phyloP scores from a whole-genome alignment of 1,140 invertebrate species.

The Eubasilissa regina region DNA sequence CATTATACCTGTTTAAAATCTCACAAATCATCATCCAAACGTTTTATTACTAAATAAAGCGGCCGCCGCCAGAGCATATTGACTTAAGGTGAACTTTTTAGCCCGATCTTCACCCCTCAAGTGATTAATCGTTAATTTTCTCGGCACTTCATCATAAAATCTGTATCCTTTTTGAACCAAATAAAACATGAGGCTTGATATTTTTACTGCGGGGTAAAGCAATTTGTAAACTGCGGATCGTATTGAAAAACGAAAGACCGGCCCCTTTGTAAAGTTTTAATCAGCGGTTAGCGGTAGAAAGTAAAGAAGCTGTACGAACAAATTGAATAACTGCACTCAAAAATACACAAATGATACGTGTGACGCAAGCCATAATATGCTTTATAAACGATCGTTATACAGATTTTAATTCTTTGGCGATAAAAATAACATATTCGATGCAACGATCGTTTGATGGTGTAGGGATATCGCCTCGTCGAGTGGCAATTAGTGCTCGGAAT shows the following conservation, averaged over 20 bases:
- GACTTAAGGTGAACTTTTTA: too few relatives aligned
- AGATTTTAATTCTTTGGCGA: too few relatives aligned
- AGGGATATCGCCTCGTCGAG: conserved; percentile 40
- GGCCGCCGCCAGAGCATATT: background rate
- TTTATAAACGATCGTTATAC: background rate
- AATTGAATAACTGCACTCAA: conserved; percentile 45
- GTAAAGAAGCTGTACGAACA: conserved; percentile 34
- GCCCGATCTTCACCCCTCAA: too few relatives aligned
- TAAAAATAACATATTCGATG: too few relatives aligned
- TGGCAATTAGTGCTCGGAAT: background rate
- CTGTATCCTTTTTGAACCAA: too few relatives aligned
- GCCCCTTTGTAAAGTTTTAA: conserved; percentile 31
- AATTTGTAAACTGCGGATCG: too few relatives aligned
- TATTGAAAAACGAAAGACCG: background rate
- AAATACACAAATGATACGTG: background rate
- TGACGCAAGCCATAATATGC: background rate
- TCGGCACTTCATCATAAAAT: too few relatives aligned
- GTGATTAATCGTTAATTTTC: too few relatives aligned
- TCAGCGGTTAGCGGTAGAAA: conserved; percentile 20
- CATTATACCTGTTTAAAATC: conserved; percentile 53
- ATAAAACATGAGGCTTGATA: too few relatives aligned
- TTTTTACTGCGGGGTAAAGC: too few relatives aligned
- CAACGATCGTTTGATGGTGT: background rate
- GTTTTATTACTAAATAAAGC: conserved; percentile 55
- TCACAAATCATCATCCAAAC: conserved; percentile 52